These are phyloP conservation scores for Manis crassicaudata DNA, from an alignment of 2,797 vertebrate species.

Conservation along the genomic window DNA sequence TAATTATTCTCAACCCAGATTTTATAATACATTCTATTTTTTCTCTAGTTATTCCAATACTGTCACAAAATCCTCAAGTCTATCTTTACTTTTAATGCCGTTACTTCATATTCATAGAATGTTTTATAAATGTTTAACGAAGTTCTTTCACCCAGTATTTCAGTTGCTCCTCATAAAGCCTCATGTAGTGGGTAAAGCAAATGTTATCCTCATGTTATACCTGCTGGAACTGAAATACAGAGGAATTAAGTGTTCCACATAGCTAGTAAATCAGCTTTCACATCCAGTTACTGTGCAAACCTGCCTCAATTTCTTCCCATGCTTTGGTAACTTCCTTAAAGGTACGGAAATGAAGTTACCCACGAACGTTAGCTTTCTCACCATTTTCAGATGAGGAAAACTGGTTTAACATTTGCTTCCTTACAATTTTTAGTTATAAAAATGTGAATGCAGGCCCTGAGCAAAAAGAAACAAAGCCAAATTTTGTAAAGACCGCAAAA, in stretches of 20 bases:
- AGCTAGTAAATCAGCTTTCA: neutral
- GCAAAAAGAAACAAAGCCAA: neutral
- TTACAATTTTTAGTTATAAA: neutral
- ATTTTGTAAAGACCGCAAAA: neutral
- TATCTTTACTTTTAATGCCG: neutral
- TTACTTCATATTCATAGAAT: neutral
- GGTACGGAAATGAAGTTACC: neutral
- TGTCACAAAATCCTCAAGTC: neutral
- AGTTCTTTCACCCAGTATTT: neutral
- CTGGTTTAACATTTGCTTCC: neutral
- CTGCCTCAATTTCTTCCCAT: neutral
- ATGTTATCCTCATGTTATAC: neutral
- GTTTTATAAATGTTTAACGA: neutral
- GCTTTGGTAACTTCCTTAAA: slow-evolving; percentile 23
- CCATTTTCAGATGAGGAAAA: neutral
- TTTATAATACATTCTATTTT: neutral
- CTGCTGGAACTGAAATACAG: neutral
- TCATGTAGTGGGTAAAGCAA: neutral
- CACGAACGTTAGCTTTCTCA: neutral
- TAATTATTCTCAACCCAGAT: neutral
- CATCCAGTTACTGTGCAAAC: neutral
- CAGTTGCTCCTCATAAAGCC: neutral
- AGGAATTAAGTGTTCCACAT: neutral
- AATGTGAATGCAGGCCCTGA: neutral
- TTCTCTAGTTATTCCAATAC: neutral